Base-by-base conservation (phyloP, 2,797 vertebrate genomes). In the Enteromius trimaculatus region DNA sequence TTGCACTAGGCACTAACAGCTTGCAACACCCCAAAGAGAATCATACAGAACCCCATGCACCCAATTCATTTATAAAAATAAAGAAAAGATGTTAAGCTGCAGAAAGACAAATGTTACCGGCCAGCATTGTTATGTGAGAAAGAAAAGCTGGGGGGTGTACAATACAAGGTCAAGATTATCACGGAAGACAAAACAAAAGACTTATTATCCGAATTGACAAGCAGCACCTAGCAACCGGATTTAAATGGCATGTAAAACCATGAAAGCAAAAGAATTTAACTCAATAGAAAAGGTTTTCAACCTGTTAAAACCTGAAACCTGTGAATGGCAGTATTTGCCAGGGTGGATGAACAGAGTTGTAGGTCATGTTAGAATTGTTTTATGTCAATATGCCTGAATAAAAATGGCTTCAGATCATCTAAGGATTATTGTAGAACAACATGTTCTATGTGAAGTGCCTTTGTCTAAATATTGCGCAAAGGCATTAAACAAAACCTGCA, bases 381-480 rank as follows among this genome's bases (percentile, higher is more conserved):
- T 21, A 34, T 17, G 31, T 66, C 64, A 66, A 3, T 66, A 37
- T 37, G 64, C 31, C 6, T 19, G 17, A 21, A 10, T 37, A 37
- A 10, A 65, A 34, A 37, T 19, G 29, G 10, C 51, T 75, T 75
- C 19, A 75, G 11, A 55, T 55, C 31, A 75, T 55, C 49, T 13
- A 14, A 34, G 17, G 49, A 74, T 55, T 53, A 34, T 4, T 37
- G n/a, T 37, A 75, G 72, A 34, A 37, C 31, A 34, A 6, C 16
- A 3, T 34, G 17, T 55, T 13, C 42, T 21, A 31, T 51, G 44
- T 51, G 51, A 74, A 74, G 0, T 74, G 2, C 49, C 9, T 53
- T 34, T 53, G 71, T 74, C 42, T 44, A 74, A 74, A 74, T 74
- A 74, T n/a, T 74, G 21, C 49, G 34, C 71, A 74, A 53, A 75